Evolutionary conservation across 1,140 invertebrate genomes (phyloP).

Genomic region (Riptortus pedestris): DNA sequence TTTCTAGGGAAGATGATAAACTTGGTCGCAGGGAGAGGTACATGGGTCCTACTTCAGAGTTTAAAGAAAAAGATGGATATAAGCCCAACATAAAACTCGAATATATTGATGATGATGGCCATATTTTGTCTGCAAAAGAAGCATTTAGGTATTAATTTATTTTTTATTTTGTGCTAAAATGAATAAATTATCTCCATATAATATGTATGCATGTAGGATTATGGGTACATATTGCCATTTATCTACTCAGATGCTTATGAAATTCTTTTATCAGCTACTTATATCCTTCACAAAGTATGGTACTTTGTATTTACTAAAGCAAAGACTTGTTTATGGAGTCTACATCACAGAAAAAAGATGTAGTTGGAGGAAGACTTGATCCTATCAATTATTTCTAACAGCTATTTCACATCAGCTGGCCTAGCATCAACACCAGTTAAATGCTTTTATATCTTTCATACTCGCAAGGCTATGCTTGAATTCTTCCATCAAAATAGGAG

Average conservation of each 20-base stretch:
- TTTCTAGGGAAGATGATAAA: constrained; percentile 71
- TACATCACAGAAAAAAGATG: no score
- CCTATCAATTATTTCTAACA: no score
- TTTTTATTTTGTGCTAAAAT: not conserved
- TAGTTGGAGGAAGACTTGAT: no score
- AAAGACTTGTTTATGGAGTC: no score
- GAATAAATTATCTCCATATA: not conserved
- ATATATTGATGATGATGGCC: constrained; percentile 93
- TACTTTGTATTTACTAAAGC: no score
- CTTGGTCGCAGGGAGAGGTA: constrained; percentile 65
- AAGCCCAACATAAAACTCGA: constrained; percentile 93
- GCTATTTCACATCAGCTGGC: no score
- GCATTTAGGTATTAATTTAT: constrained; percentile 67
- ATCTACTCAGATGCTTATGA: not conserved
- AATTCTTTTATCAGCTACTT: no score
- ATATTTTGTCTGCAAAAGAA: constrained; percentile 84
- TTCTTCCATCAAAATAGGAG: no score
- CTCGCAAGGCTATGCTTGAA: no score
- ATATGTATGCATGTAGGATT: not conserved
- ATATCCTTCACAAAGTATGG: no score
- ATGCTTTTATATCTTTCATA: no score
- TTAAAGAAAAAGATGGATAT: constrained; percentile 87
- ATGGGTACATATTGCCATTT: not conserved
- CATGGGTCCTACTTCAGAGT: constrained; percentile 77
- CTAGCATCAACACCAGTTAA: no score